Conservation (phyloP, 2,888 invertebrate species). For the Phasia obesa region DNA sequence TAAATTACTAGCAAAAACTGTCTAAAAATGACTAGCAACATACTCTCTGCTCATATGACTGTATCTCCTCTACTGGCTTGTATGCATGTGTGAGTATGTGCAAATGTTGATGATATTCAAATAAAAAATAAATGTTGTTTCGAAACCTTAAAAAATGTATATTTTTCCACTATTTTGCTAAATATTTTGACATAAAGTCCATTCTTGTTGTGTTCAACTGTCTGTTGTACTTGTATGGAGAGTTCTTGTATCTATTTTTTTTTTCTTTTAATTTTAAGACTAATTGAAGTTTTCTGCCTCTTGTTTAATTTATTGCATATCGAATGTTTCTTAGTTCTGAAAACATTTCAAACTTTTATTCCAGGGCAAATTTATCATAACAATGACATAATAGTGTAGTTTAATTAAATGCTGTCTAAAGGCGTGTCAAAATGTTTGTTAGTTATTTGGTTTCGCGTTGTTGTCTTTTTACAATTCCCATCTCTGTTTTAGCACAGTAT, state of each 20-base stretch:
- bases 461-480: constrained; percentile 18
- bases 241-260: background rate
- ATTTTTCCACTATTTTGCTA: constrained; percentile 27
- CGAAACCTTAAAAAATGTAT: constrained; percentile 24
- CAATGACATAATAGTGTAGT: constrained; percentile 71
- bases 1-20: constrained; percentile 59
- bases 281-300: constrained; percentile 66
- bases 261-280: constrained; percentile 51
- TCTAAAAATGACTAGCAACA: constrained; percentile 28
- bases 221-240: constrained; percentile 24
- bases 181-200: constrained; percentile 66
- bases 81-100: constrained; percentile 7
- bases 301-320: constrained; percentile 70
- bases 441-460: constrained; percentile 4
- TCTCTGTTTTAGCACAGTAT: constrained; percentile 20
- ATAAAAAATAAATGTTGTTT: constrained; percentile 38
- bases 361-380: constrained; percentile 69
- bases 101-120: constrained; percentile 68
- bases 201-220: constrained; percentile 56
- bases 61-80: background rate
- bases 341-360: constrained; percentile 44
- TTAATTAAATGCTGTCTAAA: constrained; percentile 72
- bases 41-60: constrained; percentile 36
- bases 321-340: constrained; percentile 48
- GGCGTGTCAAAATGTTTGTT: constrained; percentile 63